Percentiles rank a stretch among this genome's conserved stretches.
Evolutionary conservation across 2,113 vertebrate species (phyloP).

Genomic region (Perognathus longimembris): DNA sequence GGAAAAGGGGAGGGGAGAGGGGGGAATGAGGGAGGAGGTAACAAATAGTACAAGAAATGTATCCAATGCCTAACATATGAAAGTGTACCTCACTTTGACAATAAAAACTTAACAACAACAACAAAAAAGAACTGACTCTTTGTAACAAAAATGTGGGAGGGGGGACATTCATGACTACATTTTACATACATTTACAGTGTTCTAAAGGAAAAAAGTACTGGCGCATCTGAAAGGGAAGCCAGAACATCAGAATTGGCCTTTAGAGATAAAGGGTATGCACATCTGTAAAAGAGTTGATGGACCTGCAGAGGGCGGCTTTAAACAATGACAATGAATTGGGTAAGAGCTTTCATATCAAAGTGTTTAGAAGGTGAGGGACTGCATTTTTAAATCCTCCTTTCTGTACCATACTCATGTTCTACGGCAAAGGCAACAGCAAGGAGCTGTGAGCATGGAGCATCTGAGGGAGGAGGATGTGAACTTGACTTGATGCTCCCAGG

Average conservation of each 20-base stretch:
- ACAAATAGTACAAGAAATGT: too few species aligned
- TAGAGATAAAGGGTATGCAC: neutral
- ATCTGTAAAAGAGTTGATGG: neutral
- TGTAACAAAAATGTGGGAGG: slow-evolving; percentile 9
- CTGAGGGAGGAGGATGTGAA: neutral
- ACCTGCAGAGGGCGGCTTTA: neutral
- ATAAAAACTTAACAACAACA: too few species aligned
- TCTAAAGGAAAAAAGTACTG: too few species aligned
- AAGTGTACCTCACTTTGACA: too few species aligned
- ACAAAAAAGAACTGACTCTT: neutral
- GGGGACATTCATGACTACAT: neutral
- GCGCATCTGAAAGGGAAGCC: neutral
- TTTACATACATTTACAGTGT: neutral
- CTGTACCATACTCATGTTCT: neutral
- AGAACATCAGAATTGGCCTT: neutral
- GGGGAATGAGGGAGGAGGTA: too few species aligned
- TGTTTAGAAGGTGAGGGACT: neutral
- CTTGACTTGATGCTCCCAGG: too few species aligned
- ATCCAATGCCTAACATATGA: too few species aligned
- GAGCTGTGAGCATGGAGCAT: neutral
- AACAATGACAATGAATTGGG: neutral
- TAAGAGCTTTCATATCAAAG: neutral
- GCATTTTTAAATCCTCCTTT: neutral
- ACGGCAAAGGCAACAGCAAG: neutral
- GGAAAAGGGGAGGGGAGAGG: too few species aligned